Percentiles rank a stretch among this genome's conserved stretches.
Conservation (phyloP, 2,113 vertebrate species). For the Forbesichthys papilliferus region DNA sequence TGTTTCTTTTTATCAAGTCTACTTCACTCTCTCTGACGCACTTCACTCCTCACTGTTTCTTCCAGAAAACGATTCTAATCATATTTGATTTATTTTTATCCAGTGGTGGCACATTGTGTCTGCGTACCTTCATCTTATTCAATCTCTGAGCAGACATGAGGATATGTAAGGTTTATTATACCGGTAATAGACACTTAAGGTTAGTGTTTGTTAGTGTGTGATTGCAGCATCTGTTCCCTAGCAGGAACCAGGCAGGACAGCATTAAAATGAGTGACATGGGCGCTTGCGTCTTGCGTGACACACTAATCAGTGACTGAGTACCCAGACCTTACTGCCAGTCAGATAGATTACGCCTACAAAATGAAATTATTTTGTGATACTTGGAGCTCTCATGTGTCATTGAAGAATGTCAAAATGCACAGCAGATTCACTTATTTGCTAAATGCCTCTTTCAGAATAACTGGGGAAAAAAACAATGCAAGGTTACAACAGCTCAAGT, state of each 20-base stretch:
- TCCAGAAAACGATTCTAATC: not conserved
- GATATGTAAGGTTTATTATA: no score
- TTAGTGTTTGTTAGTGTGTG: no score
- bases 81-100: not conserved
- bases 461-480: conserved; percentile 5
- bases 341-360: not conserved
- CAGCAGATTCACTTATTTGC: no score
- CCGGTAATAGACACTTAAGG: no score
- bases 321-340: not conserved
- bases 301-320: conserved; percentile 2
- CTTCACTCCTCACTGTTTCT: not conserved
- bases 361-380: not conserved
- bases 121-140: not conserved
- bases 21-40: not conserved
- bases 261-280: not conserved
- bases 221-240: not conserved
- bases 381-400: no score
- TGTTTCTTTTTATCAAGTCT: conserved; percentile 23
- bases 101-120: not conserved
- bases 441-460: no score
- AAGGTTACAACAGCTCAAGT: not conserved
- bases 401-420: no score
- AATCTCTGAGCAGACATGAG: not conserved
- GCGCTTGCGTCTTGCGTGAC: not conserved
- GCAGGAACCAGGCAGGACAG: no score